Conservation (phyloP, 2,888 invertebrate species). For the Spialia ferax region DNA sequence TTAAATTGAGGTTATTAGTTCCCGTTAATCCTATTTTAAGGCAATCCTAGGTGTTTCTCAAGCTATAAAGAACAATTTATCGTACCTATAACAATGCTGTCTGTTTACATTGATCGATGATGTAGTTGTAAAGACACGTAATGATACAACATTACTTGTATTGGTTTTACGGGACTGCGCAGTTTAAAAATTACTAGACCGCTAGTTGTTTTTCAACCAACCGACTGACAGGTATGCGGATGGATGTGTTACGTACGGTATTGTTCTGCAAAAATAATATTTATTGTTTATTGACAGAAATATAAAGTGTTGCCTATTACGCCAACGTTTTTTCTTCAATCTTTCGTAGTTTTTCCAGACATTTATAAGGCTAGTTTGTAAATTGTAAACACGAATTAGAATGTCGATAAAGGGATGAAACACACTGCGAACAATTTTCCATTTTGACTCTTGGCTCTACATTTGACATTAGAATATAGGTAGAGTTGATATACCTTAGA, state of each 20-base stretch:
- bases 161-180: constrained; percentile 31
- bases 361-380: too few relatives aligned
- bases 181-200: constrained; percentile 33
- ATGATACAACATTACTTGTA: constrained; percentile 27
- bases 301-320: not conserved
- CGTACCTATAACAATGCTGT: constrained; percentile 12
- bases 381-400: too few relatives aligned
- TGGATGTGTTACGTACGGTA: constrained; percentile 3
- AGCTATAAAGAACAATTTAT: not conserved
- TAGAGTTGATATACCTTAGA: too few relatives aligned
- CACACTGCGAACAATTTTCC: too few relatives aligned
- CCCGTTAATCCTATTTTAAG: too few relatives aligned
- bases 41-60: too few relatives aligned
- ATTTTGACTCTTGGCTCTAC: too few relatives aligned
- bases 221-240: not conserved
- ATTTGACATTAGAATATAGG: too few relatives aligned
- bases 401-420: too few relatives aligned
- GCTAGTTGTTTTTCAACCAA: constrained; percentile 21
- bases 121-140: not conserved
- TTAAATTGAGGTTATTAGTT: too few relatives aligned
- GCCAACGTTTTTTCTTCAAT: not conserved
- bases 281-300: not conserved
- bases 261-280: not conserved
- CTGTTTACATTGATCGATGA: constrained; percentile 19
- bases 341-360: too few relatives aligned